Base-by-base conservation (phyloP, 2,113 vertebrate species). In the Urocolius indicus region DNA sequence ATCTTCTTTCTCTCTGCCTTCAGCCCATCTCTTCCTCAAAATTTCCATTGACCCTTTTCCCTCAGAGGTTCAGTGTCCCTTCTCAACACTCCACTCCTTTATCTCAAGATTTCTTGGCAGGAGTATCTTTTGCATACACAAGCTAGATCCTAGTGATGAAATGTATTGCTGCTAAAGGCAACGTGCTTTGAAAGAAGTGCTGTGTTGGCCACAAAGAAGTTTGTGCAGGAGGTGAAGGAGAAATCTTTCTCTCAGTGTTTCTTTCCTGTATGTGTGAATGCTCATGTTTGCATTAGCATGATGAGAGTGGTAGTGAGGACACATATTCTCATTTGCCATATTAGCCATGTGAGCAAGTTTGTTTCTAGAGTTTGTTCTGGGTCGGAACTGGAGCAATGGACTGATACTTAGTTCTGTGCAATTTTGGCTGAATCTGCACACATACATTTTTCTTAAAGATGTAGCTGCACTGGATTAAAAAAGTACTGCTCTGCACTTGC, bases 21-120 rank as follows among this genome's bases (percentile, higher is more conserved):
- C 32, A 68, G 45, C 29, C 45, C 45, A 59, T 93, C 54, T 23
- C 27, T 87, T 74, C 45, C 73, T 90, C 84, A 75, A 26, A 89
- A 26, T 63, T 94, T 94, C 84, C 77, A 68, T 9, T 94, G 86
- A 90, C 73, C 80, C 49, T 78, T 91, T 91, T 89, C 26, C 34
- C 52, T 87, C 32, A 12, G 43, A 71, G 29, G n/a, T 90, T 86
- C 52, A 36, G 16, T 61, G 68, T 59, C 80, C 43, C 23, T 73
- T 73, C 72, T 84, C 63, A 76, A 36, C 22, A 22, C 16, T 55
- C 43, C 24, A 11, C 32, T 84, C 58, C 38, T 72, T 46, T 67
- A 77, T 90, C 74, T 94, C 49, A 41, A 68, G 29, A 61, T 76
- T 94, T 93, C 36, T 87, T 87, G 94, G 58, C 92, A 80, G 58